These are phyloP conservation scores for Scaptomyza montana DNA, from an alignment of 1,140 invertebrate genomes.

Conservation along the genomic window DNA sequence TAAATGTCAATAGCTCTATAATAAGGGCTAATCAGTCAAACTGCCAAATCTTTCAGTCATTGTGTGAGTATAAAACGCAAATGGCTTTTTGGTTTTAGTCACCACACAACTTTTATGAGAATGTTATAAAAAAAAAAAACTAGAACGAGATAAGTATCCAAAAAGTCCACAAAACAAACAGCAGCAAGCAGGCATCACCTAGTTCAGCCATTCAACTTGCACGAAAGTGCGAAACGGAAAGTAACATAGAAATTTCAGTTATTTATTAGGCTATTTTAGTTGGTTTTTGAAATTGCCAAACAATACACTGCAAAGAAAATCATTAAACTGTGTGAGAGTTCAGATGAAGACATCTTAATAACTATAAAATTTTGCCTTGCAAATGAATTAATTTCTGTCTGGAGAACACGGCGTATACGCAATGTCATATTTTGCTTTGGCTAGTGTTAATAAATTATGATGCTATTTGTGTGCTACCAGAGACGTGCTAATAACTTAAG, in stretches of 20 bases:
- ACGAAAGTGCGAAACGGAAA: slow-evolving; percentile 17
- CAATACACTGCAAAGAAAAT: slow-evolving; percentile 9
- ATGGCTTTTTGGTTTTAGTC: slow-evolving; percentile 34
- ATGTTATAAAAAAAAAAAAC: slow-evolving; percentile 30
- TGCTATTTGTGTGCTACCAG: slow-evolving; percentile 48
- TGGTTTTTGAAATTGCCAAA: slow-evolving; percentile 28
- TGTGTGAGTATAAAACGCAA: slow-evolving; percentile 14
- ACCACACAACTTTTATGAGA: slow-evolving; percentile 57
- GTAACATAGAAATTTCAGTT: slow-evolving; percentile 27
- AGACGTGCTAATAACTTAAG: slow-evolving; percentile 57
- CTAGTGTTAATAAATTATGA: slow-evolving; percentile 56
- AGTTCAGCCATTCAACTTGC: slow-evolving; percentile 20
- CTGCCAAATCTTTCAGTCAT: slow-evolving; percentile 18
- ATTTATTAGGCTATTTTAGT: slow-evolving; percentile 4
- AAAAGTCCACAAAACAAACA: slow-evolving; percentile 32
- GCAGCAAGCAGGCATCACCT: slow-evolving; percentile 5
- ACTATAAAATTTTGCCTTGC: slow-evolving; percentile 10
- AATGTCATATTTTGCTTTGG: slow-evolving; percentile 9
- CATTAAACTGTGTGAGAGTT: not conserved
- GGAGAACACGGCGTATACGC: slow-evolving; percentile 21
- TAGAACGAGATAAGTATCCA: not conserved
- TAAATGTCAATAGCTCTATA: slow-evolving; percentile 59
- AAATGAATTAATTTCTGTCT: slow-evolving; percentile 38
- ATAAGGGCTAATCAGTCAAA: slow-evolving; percentile 54
- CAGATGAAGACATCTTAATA: slow-evolving; percentile 8